phyloP scores from a whole-genome alignment of 2,888 invertebrate species.

The Augiades crinisus region DNA sequence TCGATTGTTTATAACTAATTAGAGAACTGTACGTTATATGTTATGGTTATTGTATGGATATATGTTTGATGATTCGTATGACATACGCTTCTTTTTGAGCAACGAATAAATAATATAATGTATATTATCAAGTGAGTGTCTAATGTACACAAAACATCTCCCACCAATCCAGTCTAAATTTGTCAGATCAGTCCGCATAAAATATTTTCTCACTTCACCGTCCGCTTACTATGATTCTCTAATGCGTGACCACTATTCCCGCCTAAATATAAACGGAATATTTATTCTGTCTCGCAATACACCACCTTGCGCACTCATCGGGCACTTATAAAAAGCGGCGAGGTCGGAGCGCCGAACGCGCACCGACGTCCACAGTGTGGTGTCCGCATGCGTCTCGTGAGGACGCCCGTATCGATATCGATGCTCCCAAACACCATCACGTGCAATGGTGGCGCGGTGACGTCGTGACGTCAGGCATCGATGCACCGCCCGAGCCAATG shows the following conservation, averaged over 20 bases:
- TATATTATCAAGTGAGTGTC: too few relatives aligned
- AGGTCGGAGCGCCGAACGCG: constrained; percentile 66
- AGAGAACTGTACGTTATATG: constrained; percentile 28
- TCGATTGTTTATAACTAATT: constrained; percentile 50
- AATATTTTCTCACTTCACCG: constrained; percentile 6
- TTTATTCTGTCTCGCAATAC: constrained; percentile 58
- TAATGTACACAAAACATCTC: too few relatives aligned
- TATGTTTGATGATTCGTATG: not conserved
- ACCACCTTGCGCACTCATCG: constrained; percentile 71
- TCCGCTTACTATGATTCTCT: constrained; percentile 32
- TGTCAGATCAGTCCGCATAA: not conserved
- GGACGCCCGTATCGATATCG: constrained; percentile 69
- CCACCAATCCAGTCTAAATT: too few relatives aligned
- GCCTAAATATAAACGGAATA: constrained; percentile 70
- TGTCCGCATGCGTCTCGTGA: constrained; percentile 69
- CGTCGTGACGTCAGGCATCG: constrained; percentile 60
- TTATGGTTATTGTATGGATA: too few relatives aligned
- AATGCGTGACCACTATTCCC: constrained; percentile 49
- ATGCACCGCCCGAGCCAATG: constrained; percentile 72
- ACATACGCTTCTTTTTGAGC: too few relatives aligned
- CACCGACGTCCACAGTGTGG: constrained; percentile 59
- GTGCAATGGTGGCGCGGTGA: constrained; percentile 62
- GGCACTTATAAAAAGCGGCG: constrained; percentile 77
- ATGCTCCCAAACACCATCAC: constrained; percentile 64
- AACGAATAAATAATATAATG: too few relatives aligned